Base-by-base conservation (phyloP, 2,113 vertebrate species). In the Elgaria multicarinata region DNA sequence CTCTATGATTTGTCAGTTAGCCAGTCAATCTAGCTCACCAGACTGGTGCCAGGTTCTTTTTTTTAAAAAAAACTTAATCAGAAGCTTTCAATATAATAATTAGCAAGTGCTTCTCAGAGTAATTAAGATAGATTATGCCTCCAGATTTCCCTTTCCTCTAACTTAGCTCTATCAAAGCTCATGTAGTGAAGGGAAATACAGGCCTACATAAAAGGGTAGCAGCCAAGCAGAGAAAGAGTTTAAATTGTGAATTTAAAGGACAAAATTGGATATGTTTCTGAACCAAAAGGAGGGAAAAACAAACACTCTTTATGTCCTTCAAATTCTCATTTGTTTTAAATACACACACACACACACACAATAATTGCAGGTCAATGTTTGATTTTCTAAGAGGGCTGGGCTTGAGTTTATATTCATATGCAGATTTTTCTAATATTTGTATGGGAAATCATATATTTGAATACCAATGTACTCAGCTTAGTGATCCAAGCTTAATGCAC, bases 61-160 rank as follows among this genome's bases (percentile, higher is more conserved):
- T 75, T 64, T 16, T 2, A 58, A 13, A 55, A 55, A 22, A 44
- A 36, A 31, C 80, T 88, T 75, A 75, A 67, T 78, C 62, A 77
- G 26, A 71, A 58, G 82, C 64, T 78, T 71, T 77, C 88, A 71
- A 55, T 89, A 77, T 79, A 67, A 85, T 82, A 82, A 88, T 77
- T 89, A 85, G 74, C 75, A 89, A 89, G 75, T 53, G 62, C 62
- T 85, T 84, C 75, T 85, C n/a, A 85, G 44, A 78, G 62, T 83
- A 87, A 83, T 87, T 75, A 90, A 83, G 78, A 83, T 31, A 77
- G 44, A 87, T 85, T 87, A 76, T 62, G 14, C 36, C 44, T 64
- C 55, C 55, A 90, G 31, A 85, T 31, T 80, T 85, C 42, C 81
- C 62, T 77, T 85, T 88, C 53, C 28, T 91, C 42, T 87, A 84